Evolutionary conservation across 2,888 invertebrate genomes (phyloP), one percentile per base, ranked within the genome.

Genomic region (Epistrophe grossulariae): DNA sequence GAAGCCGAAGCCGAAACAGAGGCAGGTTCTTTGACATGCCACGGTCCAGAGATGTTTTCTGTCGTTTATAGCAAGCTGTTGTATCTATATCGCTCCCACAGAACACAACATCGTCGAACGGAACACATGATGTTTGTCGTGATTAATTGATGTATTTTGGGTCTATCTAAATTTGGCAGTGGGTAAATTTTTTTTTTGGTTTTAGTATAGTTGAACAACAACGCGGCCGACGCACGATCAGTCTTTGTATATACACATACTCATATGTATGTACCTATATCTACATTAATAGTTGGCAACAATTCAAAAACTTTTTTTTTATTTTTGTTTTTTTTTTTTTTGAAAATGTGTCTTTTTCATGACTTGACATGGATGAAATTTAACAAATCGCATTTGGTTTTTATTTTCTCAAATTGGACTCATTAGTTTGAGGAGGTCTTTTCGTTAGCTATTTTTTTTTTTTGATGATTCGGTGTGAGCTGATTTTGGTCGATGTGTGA

Each of bases 71-170:
- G 48, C 68, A 38, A 28, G 38, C 17, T 28, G 50, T 62, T 77
- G 24, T 60, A 50, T 66, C 43, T 77, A 24, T 60, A 50, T 66
- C 43, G 66, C 17, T 83, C 79, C 71, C 76, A 48, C 50, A 71
- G 74, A 79, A 76, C 28, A 55, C 40, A 40, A 11, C 43, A 10
- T 11, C n/a, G 15, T n/a, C n/a, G 13, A 55, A 52, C 55, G 19
- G 70, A 45, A 48, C 68, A 62, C 79, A 68, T 38, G 64, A 60
- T 83, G 72, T 50, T 72, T 19, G 62, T 72, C 52, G 59, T 74
- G 79, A 70, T 84, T 74, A 84, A 79, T 84, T 74, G 79, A 84
- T 70, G 38, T 79, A 52, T 76, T 68, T 70, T 72, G 15, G 80
- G 74, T 52, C 43, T 50, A 62, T 78, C 81, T 84, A 68, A 81